Base-by-base conservation (phyloP, 2,797 vertebrate species). In the Paedocypris micromegethes region DNA sequence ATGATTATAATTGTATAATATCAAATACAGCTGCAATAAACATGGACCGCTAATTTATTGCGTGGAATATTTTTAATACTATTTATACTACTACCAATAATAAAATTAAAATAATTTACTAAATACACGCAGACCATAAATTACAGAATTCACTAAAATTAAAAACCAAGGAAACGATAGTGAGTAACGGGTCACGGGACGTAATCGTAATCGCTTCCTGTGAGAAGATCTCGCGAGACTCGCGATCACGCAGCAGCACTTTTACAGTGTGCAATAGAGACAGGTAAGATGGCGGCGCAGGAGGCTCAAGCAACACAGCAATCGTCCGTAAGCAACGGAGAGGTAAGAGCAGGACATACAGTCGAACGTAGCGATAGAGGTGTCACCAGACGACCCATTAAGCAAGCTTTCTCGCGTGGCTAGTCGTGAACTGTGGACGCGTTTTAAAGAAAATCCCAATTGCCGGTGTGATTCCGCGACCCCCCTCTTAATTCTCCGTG, bases 221-320 rank as follows among this genome's bases (percentile, higher is more conserved):
- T 40, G 4, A 46, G 37, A 37, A 55, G 2, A 2, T 89, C 81
- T 80, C 89, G 88, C 88, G 87, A 85, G 68, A 4, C 58, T 5
- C 66, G 76, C 23, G 40, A 69, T 78, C 81, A 79, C 70, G 74
- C 52, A 74, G 66, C 72, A 68, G 66, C 76, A 80, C 75, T 72
- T 23, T 61, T 75, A 81, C 79, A 80, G 81, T 81, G 83, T 81
- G 85, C 78, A 86, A 86, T 70, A 84, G 85, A 88, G 87, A 89
- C 84, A 78, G 83, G 83, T 83, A 87, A 92, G 89, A 92, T 92
- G 90, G 90, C 90, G 88, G 86, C 88, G 82, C 88, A 88, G 89
- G 90, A 86, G 84, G 88, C 81, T 65, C 83, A 84, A 79, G 83
- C 82, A 63, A 42, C 83, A 50, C 82, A 73, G 73, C 72, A 86